These are phyloP conservation scores for Danio aesculapii DNA, from an alignment of 2,797 vertebrate species.

Conservation along the genomic window DNA sequence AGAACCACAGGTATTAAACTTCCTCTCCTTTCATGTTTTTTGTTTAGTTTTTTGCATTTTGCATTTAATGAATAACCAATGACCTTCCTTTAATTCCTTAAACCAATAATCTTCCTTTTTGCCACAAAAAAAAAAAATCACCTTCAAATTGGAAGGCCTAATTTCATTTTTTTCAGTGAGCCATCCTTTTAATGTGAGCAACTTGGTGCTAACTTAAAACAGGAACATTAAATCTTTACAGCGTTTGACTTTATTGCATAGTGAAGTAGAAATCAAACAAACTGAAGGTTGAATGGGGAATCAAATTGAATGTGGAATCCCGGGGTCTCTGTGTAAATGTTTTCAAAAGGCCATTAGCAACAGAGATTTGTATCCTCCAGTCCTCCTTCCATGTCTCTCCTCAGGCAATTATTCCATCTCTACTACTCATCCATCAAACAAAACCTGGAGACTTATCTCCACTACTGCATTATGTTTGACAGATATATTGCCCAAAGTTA, in stretches of 20 bases:
- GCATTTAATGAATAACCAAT: no score
- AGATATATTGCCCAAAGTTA: constrained; percentile 10
- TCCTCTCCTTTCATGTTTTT: no score
- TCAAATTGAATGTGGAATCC: neutral
- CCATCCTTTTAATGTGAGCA: neutral
- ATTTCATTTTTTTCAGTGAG: no score
- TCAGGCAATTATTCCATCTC: constrained; percentile 13
- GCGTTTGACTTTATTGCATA: neutral
- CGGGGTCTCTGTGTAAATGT: constrained; percentile 2
- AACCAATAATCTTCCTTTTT: no score
- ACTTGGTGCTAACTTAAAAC: neutral
- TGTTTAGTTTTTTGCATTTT: no score
- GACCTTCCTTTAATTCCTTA: no score
- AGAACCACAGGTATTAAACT: no score
- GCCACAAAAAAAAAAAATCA: no score
- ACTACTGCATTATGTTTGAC: constrained; percentile 21
- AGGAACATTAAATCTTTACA: neutral
- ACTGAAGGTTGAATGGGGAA: no score
- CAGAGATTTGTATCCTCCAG: neutral
- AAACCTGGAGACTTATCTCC: constrained; percentile 10
- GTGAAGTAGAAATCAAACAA: neutral
- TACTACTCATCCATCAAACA: constrained; percentile 11
- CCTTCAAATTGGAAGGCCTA: no score
- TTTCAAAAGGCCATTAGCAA: constrained; percentile 20
- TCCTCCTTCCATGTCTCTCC: constrained; percentile 6